Conservation (phyloP, 2,888 invertebrate genomes). For the Coelinius sp. region DNA sequence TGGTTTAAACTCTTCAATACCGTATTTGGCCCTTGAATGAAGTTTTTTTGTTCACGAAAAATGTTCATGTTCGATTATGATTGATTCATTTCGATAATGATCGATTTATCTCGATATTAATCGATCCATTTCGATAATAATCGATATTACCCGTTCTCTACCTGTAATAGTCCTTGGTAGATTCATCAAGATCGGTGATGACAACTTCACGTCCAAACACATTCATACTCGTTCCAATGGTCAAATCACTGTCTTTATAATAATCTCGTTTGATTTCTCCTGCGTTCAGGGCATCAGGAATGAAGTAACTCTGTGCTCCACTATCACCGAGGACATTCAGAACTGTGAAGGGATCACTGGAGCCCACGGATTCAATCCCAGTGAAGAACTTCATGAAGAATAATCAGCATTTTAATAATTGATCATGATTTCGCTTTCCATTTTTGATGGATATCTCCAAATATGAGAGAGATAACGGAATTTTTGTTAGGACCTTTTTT, state of each 20-base stretch:
- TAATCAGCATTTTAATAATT: too few species aligned
- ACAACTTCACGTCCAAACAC: constrained; percentile 86
- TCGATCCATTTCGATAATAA: neutral
- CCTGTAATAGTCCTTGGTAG: constrained; percentile 87
- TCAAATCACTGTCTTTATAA: constrained; percentile 82
- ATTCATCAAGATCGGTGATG: constrained; percentile 87
- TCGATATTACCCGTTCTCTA: constrained; percentile 46
- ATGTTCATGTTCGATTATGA: too few species aligned
- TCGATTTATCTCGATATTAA: neutral
- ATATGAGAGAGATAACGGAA: too few species aligned
- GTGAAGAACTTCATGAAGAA: constrained; percentile 51
- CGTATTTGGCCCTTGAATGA: constrained; percentile 60
- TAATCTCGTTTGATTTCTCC: constrained; percentile 72
- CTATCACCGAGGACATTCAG: constrained; percentile 77
- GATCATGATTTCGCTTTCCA: too few species aligned
- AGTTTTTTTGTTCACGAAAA: too few species aligned
- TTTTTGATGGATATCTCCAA: too few species aligned
- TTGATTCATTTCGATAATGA: too few species aligned
- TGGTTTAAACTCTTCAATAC: constrained; percentile 77
- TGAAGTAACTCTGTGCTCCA: constrained; percentile 72
- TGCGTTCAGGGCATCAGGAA: constrained; percentile 75
- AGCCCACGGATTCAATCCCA: constrained; percentile 68
- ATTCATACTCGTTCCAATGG: constrained; percentile 85
- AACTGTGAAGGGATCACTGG: constrained; percentile 72
- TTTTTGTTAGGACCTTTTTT: too few species aligned